Conservation (phyloP, 1,140 invertebrate species). For the Euborellia annulipes region DNA sequence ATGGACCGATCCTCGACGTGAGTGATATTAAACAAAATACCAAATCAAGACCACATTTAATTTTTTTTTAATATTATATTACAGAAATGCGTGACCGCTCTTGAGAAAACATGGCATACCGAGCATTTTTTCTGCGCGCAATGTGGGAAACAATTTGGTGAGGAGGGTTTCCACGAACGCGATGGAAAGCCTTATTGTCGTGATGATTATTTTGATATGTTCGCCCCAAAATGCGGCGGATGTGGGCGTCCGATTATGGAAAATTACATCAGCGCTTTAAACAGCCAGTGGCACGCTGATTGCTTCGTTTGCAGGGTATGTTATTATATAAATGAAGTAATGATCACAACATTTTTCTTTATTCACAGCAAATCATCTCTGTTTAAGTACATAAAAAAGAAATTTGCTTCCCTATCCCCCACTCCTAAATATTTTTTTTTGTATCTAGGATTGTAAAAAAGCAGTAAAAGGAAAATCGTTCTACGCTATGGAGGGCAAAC, state of each 20-base stretch:
- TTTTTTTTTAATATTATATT: slow-evolving; percentile 22
- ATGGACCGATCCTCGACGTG: slow-evolving; percentile 95
- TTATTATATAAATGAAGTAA: too few species aligned
- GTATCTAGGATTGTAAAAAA: slow-evolving; percentile 73
- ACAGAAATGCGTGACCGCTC: slow-evolving; percentile 96
- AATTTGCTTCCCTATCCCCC: too few species aligned
- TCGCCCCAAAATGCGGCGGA: slow-evolving; percentile 96
- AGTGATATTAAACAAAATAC: slow-evolving; percentile 19
- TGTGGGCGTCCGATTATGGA: slow-evolving; percentile 95
- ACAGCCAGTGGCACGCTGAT: slow-evolving; percentile 96
- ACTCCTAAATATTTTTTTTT: neutral
- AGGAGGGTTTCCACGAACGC: slow-evolving; percentile 89
- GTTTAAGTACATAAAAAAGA: too few species aligned
- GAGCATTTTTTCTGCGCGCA: slow-evolving; percentile 99
- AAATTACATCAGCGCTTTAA: slow-evolving; percentile 96
- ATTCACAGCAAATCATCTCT: too few species aligned
- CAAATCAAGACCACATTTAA: too few species aligned
- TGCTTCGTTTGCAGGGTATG: slow-evolving; percentile 99
- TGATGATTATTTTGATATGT: slow-evolving; percentile 95
- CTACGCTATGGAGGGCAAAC: slow-evolving; percentile 86
- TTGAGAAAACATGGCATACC: slow-evolving; percentile 98
- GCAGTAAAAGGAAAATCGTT: slow-evolving; percentile 85
- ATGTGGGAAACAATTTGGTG: slow-evolving; percentile 91
- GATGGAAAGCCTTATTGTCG: slow-evolving; percentile 89
- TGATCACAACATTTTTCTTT: too few species aligned